Conservation (phyloP, 2,888 invertebrate genomes). For the Phortica okadai region DNA sequence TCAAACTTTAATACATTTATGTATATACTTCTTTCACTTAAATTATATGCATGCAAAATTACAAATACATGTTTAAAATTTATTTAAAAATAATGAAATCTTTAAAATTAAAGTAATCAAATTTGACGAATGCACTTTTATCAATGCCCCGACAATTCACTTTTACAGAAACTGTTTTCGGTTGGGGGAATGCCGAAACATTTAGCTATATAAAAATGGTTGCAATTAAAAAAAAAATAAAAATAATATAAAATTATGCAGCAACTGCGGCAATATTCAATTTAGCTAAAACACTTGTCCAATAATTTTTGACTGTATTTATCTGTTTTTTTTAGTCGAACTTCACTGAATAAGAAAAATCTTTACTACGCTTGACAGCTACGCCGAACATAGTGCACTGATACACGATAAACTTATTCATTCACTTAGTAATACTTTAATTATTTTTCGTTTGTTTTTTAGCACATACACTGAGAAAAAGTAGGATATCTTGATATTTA, state of each 20-base stretch:
- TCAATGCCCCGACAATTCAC: slow-evolving; percentile 4
- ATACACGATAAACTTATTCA: not conserved
- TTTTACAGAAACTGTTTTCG: not conserved
- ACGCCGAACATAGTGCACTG: not conserved
- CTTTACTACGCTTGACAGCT: not conserved
- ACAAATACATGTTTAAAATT: not conserved
- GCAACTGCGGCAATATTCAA: not conserved
- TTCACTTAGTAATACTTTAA: slow-evolving; percentile 29
- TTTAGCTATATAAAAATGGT: not conserved
- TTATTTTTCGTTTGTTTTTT: not conserved
- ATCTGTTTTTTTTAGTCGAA: not conserved
- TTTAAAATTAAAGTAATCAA: slow-evolving; percentile 14
- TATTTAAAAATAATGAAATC: slow-evolving; percentile 10
- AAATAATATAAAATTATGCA: not conserved
- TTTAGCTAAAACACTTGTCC: not conserved
- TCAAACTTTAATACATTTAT: not conserved
- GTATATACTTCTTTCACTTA: no score
- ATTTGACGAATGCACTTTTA: not conserved
- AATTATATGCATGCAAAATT: not conserved
- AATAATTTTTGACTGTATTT: not conserved
- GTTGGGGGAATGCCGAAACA: not conserved
- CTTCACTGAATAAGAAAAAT: no score
- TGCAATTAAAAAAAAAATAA: not conserved
- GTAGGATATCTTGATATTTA: slow-evolving; percentile 15
- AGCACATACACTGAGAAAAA: slow-evolving; percentile 13